Conservation (phyloP, 2,113 vertebrate species). For the Monarcha castaneiventris region DNA sequence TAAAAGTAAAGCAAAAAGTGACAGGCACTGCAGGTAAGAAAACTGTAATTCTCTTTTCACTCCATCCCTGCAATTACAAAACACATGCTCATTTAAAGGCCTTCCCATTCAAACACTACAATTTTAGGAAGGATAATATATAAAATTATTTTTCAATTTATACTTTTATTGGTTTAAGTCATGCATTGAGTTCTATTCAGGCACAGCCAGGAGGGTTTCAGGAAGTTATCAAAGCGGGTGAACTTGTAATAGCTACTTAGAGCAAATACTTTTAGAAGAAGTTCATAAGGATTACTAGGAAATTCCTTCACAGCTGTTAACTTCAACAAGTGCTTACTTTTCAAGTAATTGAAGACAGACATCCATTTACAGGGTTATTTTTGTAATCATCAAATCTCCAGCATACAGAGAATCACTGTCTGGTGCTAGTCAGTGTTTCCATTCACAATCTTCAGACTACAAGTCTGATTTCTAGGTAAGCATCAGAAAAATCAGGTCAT, state of each 20-base stretch:
- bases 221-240: background rate
- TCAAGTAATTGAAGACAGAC: background rate
- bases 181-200: background rate
- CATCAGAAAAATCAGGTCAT: background rate
- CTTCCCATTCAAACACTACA: background rate
- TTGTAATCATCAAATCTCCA: background rate
- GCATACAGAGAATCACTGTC: background rate
- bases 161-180: background rate
- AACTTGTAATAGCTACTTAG: background rate
- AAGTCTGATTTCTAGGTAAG: background rate
- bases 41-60: background rate
- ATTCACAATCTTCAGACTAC: background rate
- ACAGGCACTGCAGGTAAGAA: background rate
- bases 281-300: background rate
- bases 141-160: background rate
- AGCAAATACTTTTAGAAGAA: background rate
- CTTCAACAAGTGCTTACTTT: background rate
- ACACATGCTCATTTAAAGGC: background rate
- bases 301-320: background rate
- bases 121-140: background rate
- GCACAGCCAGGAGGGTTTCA: background rate
- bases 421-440: background rate
- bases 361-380: background rate
- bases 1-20: background rate
- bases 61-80: background rate